Percentiles rank a stretch among this genome's conserved stretches.
Conservation (phyloP, 2,113 vertebrate genomes). For the Cinclus cinclus region DNA sequence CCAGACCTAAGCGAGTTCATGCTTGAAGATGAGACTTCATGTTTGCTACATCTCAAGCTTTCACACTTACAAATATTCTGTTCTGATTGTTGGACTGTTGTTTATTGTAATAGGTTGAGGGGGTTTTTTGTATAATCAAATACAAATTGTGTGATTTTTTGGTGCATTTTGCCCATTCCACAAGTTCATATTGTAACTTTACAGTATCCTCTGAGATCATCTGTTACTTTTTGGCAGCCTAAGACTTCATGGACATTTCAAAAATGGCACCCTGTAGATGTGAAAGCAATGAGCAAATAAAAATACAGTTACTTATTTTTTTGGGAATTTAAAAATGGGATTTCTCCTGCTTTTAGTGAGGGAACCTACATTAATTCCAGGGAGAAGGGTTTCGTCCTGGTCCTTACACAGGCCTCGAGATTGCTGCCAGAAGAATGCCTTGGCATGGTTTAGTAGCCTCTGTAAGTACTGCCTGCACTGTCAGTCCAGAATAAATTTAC, state of each 20-base stretch:
- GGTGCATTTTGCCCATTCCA: background rate
- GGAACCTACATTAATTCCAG: background rate
- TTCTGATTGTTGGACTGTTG: background rate
- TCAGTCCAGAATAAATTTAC: conserved; percentile 44
- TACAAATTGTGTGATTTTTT: background rate
- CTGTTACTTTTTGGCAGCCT: background rate
- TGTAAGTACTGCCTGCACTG: background rate
- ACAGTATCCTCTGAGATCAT: background rate
- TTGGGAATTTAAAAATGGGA: background rate
- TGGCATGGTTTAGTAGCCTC: background rate
- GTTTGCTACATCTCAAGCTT: background rate
- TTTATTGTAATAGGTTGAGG: background rate
- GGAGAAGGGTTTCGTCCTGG: background rate
- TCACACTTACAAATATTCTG: background rate
- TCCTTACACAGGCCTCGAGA: background rate
- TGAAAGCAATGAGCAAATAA: background rate
- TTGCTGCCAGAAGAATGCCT: background rate
- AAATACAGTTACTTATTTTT: background rate
- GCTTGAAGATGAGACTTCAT: background rate
- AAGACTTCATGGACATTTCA: background rate
- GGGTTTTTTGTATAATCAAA: background rate
- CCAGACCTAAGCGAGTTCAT: background rate
- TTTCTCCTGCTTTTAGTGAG: background rate
- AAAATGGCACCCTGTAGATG: background rate
- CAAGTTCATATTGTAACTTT: background rate